phyloP scores from a whole-genome alignment of 1,140 invertebrate species.

The Dreissena polymorpha region DNA sequence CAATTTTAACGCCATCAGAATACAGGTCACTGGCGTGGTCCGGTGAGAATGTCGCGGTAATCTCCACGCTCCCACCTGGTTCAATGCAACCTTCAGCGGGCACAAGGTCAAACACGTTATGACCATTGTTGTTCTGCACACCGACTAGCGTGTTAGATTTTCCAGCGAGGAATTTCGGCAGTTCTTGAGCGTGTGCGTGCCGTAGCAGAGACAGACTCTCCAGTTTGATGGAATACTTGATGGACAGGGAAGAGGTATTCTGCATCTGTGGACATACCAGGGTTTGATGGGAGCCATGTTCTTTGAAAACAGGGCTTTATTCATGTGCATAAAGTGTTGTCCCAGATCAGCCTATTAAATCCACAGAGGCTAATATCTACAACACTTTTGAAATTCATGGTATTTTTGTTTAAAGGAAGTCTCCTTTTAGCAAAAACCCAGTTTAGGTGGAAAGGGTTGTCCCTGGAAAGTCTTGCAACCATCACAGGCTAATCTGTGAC shows the following conservation, averaged over 20 bases:
- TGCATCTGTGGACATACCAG: constrained; percentile 69
- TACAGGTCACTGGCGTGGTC: constrained; percentile 78
- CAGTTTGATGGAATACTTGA: constrained; percentile 75
- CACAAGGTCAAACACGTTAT: constrained; percentile 78
- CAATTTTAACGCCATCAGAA: constrained; percentile 76
- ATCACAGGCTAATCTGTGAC: too few species aligned
- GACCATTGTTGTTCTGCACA: constrained; percentile 77
- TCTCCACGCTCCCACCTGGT: constrained; percentile 74
- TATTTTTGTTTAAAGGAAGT: too few species aligned
- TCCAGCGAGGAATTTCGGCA: constrained; percentile 69
- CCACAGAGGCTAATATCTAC: too few species aligned
- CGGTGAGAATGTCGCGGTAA: constrained; percentile 78
- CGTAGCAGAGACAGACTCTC: constrained; percentile 75
- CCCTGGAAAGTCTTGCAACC: too few species aligned
- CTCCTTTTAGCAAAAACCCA: too few species aligned
- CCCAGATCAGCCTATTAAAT: too few species aligned
- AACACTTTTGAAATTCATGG: too few species aligned
- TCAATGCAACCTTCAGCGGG: constrained; percentile 76
- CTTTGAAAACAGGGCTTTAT: too few species aligned
- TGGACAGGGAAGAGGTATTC: constrained; percentile 75
- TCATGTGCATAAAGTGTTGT: too few species aligned
- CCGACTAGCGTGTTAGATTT: constrained; percentile 67
- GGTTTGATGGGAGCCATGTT: background rate
- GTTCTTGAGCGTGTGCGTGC: constrained; percentile 68
- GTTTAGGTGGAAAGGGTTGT: too few species aligned